phyloP scores from a whole-genome alignment of 2,113 vertebrate genomes.

The Anas platyrhynchos region DNA sequence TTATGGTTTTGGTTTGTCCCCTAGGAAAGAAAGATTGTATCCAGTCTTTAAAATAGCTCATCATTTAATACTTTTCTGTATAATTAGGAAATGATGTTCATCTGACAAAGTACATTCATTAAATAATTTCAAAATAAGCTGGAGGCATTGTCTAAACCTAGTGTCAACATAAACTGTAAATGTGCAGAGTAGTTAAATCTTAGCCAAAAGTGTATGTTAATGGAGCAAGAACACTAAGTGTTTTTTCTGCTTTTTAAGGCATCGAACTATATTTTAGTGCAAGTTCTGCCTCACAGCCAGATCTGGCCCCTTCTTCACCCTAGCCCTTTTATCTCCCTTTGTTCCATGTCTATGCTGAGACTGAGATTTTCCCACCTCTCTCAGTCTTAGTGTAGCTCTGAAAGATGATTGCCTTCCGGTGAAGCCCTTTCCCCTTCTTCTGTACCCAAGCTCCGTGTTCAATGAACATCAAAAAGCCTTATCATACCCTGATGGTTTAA shows the following conservation, averaged over 20 bases:
- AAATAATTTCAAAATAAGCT: slow-evolving; percentile 78
- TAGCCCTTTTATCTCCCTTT: slow-evolving; percentile 95
- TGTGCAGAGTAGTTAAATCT: slow-evolving; percentile 59
- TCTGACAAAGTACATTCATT: slow-evolving; percentile 80
- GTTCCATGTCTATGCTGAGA: slow-evolving; percentile 85
- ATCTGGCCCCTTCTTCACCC: slow-evolving; percentile 89
- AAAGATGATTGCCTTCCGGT: slow-evolving; percentile 94
- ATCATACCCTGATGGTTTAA: slow-evolving; percentile 98
- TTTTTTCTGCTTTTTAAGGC: slow-evolving; percentile 76
- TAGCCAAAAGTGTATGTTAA: slow-evolving; percentile 77
- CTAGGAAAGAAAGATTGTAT: slow-evolving; percentile 44
- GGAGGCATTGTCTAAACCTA: slow-evolving; percentile 71
- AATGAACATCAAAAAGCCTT: slow-evolving; percentile 98
- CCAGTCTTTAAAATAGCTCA: slow-evolving; percentile 47
- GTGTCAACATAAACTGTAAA: slow-evolving; percentile 75
- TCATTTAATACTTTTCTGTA: slow-evolving; percentile 45
- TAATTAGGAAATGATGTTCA: slow-evolving; percentile 71
- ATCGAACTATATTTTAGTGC: slow-evolving; percentile 73
- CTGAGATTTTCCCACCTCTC: slow-evolving; percentile 87
- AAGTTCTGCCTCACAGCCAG: slow-evolving; percentile 91
- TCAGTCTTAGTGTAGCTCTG: slow-evolving; percentile 88
- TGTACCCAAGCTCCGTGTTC: slow-evolving; percentile 93
- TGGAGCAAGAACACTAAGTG: slow-evolving; percentile 79
- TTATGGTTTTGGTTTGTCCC: slow-evolving; percentile 39
- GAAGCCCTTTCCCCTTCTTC: slow-evolving; percentile 90